These are phyloP conservation scores for Porites rus DNA, from an alignment of 92 coral and sea anemone species.

Conservation along the genomic window DNA sequence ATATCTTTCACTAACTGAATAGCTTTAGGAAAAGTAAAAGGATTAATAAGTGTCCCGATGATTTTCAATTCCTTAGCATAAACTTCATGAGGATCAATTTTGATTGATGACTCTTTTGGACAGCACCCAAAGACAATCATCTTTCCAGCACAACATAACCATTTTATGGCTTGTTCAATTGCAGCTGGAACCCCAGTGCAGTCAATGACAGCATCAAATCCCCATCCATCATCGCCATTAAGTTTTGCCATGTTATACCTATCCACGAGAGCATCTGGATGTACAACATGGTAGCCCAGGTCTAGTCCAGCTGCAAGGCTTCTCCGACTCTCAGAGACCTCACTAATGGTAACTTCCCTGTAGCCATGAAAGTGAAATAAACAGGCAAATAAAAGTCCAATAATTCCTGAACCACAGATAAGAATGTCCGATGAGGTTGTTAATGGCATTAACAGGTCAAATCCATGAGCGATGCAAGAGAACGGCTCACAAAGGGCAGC, in stretches of 20 bases:
- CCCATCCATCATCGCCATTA: slow-evolving; percentile 72
- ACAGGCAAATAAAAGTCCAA: slow-evolving; percentile 89
- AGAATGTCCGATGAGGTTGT: slow-evolving; percentile 85
- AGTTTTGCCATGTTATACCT: slow-evolving; percentile 59
- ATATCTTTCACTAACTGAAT: slow-evolving; percentile 90
- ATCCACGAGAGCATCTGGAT: slow-evolving; percentile 78
- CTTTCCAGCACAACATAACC: slow-evolving; percentile 87
- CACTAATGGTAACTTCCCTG: slow-evolving; percentile 87
- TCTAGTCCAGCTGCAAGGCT: slow-evolving; percentile 77
- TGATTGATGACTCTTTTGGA: slow-evolving; percentile 81
- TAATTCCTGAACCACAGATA: slow-evolving; percentile 83
- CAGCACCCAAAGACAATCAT: slow-evolving; percentile 90
- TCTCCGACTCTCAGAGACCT: slow-evolving; percentile 88
- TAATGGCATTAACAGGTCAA: slow-evolving; percentile 79
- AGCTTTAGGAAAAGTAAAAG: slow-evolving; percentile 92
- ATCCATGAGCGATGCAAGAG: slow-evolving; percentile 89
- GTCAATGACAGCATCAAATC: slow-evolving; percentile 91
- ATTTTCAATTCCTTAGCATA: slow-evolving; percentile 80
- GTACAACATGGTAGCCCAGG: slow-evolving; percentile 71
- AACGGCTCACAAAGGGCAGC: slow-evolving; percentile 93
- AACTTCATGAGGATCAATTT: slow-evolving; percentile 80
- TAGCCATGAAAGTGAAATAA: slow-evolving; percentile 92
- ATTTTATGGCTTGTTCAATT: slow-evolving; percentile 80
- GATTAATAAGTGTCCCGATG: slow-evolving; percentile 86
- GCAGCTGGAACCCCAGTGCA: slow-evolving; percentile 81